Percentiles rank a stretch among this genome's conserved stretches.
Conservation (phyloP, 2,797 vertebrate species). For the Lutjanus argentimaculatus region DNA sequence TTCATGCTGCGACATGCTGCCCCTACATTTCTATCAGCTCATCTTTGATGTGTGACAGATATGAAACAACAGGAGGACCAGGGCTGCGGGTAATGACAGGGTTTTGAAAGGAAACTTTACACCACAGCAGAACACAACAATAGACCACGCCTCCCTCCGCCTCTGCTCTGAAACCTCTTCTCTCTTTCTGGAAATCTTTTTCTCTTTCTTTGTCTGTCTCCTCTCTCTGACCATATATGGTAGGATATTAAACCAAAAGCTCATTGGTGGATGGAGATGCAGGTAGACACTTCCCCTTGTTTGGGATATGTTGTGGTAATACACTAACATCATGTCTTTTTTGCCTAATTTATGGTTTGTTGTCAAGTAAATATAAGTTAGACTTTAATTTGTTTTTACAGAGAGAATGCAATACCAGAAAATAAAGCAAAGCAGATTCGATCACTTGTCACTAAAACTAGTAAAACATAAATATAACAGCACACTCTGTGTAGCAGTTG, state of each 20-base stretch:
- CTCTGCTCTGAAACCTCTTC: slow-evolving; percentile 30
- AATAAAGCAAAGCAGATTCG: too few relatives aligned
- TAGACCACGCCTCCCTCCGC: slow-evolving; percentile 63
- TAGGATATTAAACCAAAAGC: slow-evolving; percentile 63
- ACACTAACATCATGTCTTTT: background rate
- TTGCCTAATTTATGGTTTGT: background rate
- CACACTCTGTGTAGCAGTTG: background rate
- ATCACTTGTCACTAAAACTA: background rate
- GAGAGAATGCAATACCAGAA: background rate
- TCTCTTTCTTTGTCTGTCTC: slow-evolving; percentile 23
- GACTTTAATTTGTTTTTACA: background rate
- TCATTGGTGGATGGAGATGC: slow-evolving; percentile 70
- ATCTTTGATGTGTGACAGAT: slow-evolving; percentile 69
- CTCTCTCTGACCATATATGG: slow-evolving; percentile 84
- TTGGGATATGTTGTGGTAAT: slow-evolving; percentile 12
- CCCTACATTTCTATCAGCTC: slow-evolving; percentile 40
- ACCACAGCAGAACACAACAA: slow-evolving; percentile 56
- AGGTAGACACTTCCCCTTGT: slow-evolving; percentile 56
- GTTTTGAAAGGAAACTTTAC: slow-evolving; percentile 71
- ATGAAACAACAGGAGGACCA: slow-evolving; percentile 28
- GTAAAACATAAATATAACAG: background rate
- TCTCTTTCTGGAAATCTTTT: slow-evolving; percentile 44
- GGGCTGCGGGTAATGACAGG: slow-evolving; percentile 66
- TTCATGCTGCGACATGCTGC: slow-evolving; percentile 63
- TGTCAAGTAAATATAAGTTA: background rate